Evolutionary conservation across 2,113 vertebrate species (phyloP).

Genomic region (Oryzias curvinotus): DNA sequence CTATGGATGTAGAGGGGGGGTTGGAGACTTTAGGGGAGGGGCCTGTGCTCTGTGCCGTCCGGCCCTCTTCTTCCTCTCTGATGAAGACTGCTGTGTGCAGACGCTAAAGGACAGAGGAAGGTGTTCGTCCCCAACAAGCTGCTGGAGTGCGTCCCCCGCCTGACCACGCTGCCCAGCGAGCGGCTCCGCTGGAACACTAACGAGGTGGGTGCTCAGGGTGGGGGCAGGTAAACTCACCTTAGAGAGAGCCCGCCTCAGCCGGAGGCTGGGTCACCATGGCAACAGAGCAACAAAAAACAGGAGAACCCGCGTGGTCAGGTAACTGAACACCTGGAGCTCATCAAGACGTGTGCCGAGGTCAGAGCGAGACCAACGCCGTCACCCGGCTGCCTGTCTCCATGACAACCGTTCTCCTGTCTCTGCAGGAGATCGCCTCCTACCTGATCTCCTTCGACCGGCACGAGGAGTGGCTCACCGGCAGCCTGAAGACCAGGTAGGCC

Average conservation of each 20-base stretch:
- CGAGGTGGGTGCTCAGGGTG: slow-evolving; percentile 65
- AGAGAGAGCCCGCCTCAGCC: background rate
- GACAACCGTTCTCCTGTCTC: background rate
- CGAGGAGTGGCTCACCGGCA: slow-evolving; percentile 87
- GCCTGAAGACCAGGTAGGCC: slow-evolving; percentile 84
- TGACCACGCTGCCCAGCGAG: slow-evolving; percentile 81
- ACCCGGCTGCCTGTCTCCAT: background rate
- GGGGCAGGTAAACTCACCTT: background rate
- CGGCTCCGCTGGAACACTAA: slow-evolving; percentile 90
- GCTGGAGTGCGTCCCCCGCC: slow-evolving; percentile 85
- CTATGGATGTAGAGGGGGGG: too few relatives aligned
- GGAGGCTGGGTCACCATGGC: background rate
- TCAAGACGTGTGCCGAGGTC: too few relatives aligned
- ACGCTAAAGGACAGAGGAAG: slow-evolving; percentile 83
- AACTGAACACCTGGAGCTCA: too few relatives aligned
- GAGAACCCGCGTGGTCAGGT: too few relatives aligned
- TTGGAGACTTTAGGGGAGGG: background rate
- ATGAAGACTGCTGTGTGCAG: slow-evolving; percentile 34
- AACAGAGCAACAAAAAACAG: too few relatives aligned
- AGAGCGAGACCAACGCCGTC: too few relatives aligned
- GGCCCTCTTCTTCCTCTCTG: too few relatives aligned
- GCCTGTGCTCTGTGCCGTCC: too few relatives aligned
- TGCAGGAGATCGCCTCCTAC: slow-evolving; percentile 88
- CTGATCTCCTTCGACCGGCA: slow-evolving; percentile 89
- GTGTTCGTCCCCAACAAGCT: slow-evolving; percentile 90